Conservation (phyloP, 2,797 vertebrate genomes). For the Galago senegalensis region DNA sequence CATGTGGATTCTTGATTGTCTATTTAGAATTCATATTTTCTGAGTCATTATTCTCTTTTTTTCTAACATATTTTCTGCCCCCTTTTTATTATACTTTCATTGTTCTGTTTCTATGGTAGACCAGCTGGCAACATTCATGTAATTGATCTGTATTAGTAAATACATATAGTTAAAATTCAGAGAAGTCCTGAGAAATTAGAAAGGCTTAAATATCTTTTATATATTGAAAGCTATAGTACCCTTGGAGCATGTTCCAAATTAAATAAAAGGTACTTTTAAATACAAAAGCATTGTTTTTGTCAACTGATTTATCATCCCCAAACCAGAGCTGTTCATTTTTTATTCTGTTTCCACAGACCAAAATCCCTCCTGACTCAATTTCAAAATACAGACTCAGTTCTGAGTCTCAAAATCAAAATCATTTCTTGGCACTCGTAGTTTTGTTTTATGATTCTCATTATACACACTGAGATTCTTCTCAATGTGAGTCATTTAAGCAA, state of each 20-base stretch:
- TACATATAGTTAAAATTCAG: slow-evolving; percentile 40
- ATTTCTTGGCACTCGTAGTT: slow-evolving; percentile 66
- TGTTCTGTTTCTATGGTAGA: slow-evolving; percentile 31
- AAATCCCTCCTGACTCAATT: slow-evolving; percentile 34
- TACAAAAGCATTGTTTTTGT: neutral
- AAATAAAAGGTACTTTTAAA: slow-evolving; percentile 68
- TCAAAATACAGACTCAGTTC: slow-evolving; percentile 53
- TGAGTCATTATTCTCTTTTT: slow-evolving; percentile 62
- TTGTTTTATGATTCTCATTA: slow-evolving; percentile 67
- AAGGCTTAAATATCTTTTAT: slow-evolving; percentile 20
- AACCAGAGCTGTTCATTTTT: slow-evolving; percentile 58
- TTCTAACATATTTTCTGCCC: slow-evolving; percentile 13
- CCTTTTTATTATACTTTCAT: slow-evolving; percentile 21
- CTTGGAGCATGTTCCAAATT: slow-evolving; percentile 38
- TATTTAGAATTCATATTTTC: slow-evolving; percentile 58
- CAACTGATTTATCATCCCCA: slow-evolving; percentile 21
- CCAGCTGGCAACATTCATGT: slow-evolving; percentile 31
- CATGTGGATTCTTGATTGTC: slow-evolving; percentile 7
- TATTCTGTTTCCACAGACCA: slow-evolving; percentile 45
- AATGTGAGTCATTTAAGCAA: slow-evolving; percentile 74
- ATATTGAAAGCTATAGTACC: slow-evolving; percentile 29
- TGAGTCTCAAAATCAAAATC: slow-evolving; percentile 69
- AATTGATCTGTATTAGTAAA: slow-evolving; percentile 39
- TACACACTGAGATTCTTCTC: slow-evolving; percentile 64
- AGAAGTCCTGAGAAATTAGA: slow-evolving; percentile 1